phyloP scores from a whole-genome alignment of 2,113 vertebrate genomes.

The Platichthys flesus region DNA sequence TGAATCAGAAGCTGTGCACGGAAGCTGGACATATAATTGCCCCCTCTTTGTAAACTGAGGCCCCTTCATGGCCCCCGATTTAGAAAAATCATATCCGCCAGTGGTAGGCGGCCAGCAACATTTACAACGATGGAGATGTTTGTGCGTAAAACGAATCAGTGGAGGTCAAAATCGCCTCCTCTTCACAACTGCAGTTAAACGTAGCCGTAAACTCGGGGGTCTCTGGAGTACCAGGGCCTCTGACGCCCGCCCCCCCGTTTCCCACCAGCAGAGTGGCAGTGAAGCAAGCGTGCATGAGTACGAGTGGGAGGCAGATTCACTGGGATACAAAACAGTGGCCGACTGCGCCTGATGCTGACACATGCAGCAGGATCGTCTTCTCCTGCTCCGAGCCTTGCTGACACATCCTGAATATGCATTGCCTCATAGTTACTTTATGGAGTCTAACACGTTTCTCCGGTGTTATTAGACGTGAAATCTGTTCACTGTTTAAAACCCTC shows the following conservation, averaged over 20 bases:
- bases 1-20: background rate
- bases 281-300: constrained; percentile 21
- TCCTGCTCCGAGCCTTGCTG: constrained; percentile 42
- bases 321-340: constrained; percentile 34
- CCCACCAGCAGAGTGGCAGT: constrained; percentile 47
- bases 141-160: constrained; percentile 61
- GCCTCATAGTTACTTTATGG: constrained; percentile 41
- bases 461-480: constrained; percentile 54
- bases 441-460: background rate
- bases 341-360: constrained; percentile 49
- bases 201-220: constrained; percentile 31
- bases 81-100: background rate
- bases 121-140: constrained; percentile 2
- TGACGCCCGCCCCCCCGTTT: constrained; percentile 51
- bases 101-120: background rate
- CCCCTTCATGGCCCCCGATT: too few species aligned
- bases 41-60: too few species aligned
- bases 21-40: background rate
- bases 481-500: constrained; percentile 55
- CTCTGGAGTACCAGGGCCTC: constrained; percentile 36
- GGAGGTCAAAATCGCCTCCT: constrained; percentile 56
- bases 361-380: constrained; percentile 53
- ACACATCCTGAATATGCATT: constrained; percentile 38
- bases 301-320: constrained; percentile 63
- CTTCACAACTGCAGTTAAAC: constrained; percentile 48